A percentile compares a stretch with the other conserved stretches of the same genome.
These are phyloP conservation scores for Ibycter americanus DNA, from an alignment of 2,797 vertebrate genomes.

Conservation along the genomic window DNA sequence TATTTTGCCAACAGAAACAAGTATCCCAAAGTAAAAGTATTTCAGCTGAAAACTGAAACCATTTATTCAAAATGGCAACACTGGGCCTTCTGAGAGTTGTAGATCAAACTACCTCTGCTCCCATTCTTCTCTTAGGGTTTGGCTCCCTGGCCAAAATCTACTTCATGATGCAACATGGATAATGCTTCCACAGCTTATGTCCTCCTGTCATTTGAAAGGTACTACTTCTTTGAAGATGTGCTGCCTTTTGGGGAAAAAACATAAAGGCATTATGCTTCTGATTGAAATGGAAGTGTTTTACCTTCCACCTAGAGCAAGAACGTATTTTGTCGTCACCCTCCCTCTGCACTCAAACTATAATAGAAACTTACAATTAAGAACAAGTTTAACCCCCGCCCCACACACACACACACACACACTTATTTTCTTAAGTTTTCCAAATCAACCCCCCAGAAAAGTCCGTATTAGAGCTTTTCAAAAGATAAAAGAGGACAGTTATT, in stretches of 20 bases:
- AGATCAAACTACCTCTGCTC: not conserved
- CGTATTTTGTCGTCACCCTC: not conserved
- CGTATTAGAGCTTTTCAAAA: not conserved
- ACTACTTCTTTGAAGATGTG: not conserved
- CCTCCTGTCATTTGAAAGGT: not conserved
- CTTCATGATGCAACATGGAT: not conserved
- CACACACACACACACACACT: rapidly evolving
- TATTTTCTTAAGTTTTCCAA: not conserved
- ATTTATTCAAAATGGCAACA: not conserved
- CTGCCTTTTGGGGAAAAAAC: not conserved
- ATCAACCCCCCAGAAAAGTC: not conserved
- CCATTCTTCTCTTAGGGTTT: not conserved
- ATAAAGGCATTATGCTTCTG: not conserved
- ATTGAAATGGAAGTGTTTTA: not conserved
- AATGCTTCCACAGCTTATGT: not conserved
- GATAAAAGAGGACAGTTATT: not conserved
- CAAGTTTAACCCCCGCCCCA: not conserved
- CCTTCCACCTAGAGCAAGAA: not conserved
- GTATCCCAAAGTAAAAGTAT: not conserved
- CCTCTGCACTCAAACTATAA: not conserved
- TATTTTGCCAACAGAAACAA: not conserved
- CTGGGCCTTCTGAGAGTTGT: not conserved
- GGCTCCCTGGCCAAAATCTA: not conserved
- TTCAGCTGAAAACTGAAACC: not conserved
- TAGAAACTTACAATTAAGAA: not conserved